A percentile compares a stretch with the other conserved stretches of the same genome.
phyloP scores from a whole-genome alignment of 2,113 vertebrate species.

The Sinocyclocheilus maitianheensis region DNA sequence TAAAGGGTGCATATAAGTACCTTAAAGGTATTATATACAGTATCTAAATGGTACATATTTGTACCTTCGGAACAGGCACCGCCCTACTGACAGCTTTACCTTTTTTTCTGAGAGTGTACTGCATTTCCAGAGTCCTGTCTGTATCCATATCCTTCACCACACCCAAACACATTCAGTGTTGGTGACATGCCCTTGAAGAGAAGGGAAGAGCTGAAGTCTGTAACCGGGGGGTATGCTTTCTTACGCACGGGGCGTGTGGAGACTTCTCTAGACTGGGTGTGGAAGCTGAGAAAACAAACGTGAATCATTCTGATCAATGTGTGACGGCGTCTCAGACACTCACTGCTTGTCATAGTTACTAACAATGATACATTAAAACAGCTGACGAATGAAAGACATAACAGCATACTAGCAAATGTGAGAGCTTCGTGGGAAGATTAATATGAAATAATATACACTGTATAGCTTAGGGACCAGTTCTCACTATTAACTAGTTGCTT shows the following conservation, averaged over 20 bases:
- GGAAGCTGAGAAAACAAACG: constrained; percentile 14
- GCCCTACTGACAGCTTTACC: too few species aligned
- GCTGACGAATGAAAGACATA: not conserved
- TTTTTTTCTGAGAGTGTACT: too few species aligned
- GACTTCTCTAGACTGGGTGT: constrained; percentile 47
- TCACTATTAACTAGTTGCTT: too few species aligned
- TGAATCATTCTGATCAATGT: constrained; percentile 23
- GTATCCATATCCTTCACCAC: constrained; percentile 2
- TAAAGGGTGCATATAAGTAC: not conserved
- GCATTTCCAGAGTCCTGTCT: not conserved
- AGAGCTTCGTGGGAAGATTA: not conserved
- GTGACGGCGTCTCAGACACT: constrained; percentile 22
- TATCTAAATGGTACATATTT: not conserved
- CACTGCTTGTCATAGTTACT: not conserved
- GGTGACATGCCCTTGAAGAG: constrained; percentile 8
- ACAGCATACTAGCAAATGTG: not conserved
- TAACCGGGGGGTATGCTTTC: constrained; percentile 26
- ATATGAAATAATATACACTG: not conserved
- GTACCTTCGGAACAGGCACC: too few species aligned
- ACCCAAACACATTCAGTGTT: not conserved
- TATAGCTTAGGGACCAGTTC: too few species aligned
- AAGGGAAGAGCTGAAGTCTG: constrained; percentile 38
- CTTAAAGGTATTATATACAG: not conserved
- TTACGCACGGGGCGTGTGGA: constrained; percentile 20
- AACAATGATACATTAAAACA: not conserved